A percentile compares a stretch with the other conserved stretches of the same genome.
phyloP scores from a whole-genome alignment of 2,113 vertebrate genomes.

The Anolis sagrei region DNA sequence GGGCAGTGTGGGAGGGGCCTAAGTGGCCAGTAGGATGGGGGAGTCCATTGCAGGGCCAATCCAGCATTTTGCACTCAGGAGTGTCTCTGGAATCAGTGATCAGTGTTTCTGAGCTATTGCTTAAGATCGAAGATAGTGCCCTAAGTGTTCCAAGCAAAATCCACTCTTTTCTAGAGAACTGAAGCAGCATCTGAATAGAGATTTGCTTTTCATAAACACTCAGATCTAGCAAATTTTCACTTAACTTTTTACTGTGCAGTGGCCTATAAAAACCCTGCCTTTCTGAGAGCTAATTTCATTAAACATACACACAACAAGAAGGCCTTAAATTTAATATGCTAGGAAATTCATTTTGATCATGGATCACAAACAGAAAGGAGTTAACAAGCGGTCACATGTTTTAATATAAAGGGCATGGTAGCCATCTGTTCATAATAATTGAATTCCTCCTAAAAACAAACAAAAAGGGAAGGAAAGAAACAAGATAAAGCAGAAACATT shows the following conservation, averaged over 20 bases:
- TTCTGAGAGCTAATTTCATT: not conserved
- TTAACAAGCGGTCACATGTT: not conserved
- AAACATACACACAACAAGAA: not conserved
- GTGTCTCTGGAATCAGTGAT: too few relatives aligned
- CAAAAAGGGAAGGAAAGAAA: constrained; percentile 5
- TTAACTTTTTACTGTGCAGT: not conserved
- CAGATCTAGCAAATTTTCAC: not conserved
- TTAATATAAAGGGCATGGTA: not conserved
- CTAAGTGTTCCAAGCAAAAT: not conserved
- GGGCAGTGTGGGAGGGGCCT: too few relatives aligned
- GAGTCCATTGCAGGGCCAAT: too few relatives aligned
- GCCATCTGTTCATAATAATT: constrained; percentile 6
- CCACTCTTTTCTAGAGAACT: not conserved
- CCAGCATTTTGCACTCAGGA: too few relatives aligned
- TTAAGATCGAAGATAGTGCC: not conserved
- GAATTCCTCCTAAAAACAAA: not conserved
- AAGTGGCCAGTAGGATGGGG: too few relatives aligned
- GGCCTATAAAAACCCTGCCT: not conserved
- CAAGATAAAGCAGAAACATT: not conserved
- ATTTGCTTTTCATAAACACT: not conserved
- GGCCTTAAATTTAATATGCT: constrained; percentile 2
- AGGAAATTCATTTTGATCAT: constrained; percentile 18
- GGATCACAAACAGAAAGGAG: not conserved
- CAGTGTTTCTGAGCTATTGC: not conserved
- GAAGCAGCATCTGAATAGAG: not conserved